Conservation (phyloP, 2,797 vertebrate species). For the Poecilia wingei region DNA sequence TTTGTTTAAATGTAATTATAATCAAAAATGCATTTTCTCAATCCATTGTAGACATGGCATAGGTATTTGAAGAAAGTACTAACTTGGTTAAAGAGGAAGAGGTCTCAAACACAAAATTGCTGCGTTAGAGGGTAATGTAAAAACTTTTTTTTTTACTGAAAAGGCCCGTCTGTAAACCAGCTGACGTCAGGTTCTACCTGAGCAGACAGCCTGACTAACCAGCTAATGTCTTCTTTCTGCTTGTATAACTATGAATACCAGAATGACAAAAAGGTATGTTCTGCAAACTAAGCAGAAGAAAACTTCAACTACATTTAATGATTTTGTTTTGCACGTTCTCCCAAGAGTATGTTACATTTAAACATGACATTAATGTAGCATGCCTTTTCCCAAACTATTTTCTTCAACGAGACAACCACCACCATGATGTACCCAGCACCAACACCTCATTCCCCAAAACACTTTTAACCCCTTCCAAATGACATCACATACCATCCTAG, state of each 20-base stretch:
- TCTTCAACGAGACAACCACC: constrained; percentile 19
- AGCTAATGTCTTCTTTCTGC: background rate
- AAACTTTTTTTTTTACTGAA: background rate
- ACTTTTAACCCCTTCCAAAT: constrained; percentile 27
- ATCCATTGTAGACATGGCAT: background rate
- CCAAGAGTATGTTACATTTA: background rate
- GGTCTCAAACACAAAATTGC: background rate
- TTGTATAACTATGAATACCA: background rate
- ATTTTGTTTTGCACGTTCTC: background rate
- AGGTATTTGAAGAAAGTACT: background rate
- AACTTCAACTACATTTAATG: background rate
- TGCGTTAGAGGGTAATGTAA: background rate
- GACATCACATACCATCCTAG: constrained; percentile 70
- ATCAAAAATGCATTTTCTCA: background rate
- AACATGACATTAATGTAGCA: background rate
- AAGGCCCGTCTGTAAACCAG: background rate
- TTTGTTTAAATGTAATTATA: background rate
- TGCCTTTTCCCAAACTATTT: background rate
- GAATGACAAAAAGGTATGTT: background rate
- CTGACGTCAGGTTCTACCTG: background rate
- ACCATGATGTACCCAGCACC: constrained; percentile 54
- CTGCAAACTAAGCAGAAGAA: background rate
- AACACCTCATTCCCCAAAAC: constrained; percentile 23
- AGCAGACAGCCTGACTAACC: background rate
- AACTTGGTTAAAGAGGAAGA: background rate